phyloP scores from a whole-genome alignment of 2,888 invertebrate genomes.

The Reticulitermes lucifugus region DNA sequence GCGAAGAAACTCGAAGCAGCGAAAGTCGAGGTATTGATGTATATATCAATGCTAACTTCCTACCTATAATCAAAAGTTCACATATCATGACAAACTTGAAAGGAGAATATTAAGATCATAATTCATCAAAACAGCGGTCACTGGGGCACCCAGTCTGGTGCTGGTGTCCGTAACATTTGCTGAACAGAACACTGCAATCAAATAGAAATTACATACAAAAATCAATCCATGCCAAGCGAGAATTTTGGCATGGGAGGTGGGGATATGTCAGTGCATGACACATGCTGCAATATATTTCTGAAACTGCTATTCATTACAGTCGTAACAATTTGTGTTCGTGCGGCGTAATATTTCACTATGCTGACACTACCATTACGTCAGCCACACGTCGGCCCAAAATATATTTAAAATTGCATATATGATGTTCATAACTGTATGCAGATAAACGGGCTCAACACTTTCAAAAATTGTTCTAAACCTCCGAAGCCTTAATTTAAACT shows the following conservation, averaged over 20 bases:
- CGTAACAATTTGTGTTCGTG: constrained; percentile 4
- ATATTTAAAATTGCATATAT: background rate
- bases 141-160: no score
- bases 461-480: no score
- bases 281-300: background rate
- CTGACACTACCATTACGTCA: background rate
- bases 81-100: no score
- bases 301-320: constrained; percentile 14
- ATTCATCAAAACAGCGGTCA: no score
- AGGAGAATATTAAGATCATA: no score
- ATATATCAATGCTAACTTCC: no score
- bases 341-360: background rate
- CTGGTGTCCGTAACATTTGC: background rate
- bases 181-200: background rate
- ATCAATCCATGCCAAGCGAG: background rate
- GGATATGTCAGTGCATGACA: background rate
- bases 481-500: no score
- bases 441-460: no score
- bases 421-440: no score
- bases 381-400: background rate
- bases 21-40: no score
- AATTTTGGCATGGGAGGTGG: background rate
- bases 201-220: constrained; percentile 15
- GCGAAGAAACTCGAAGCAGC: no score
- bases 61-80: no score